Evolutionary conservation across 1,140 invertebrate species (phyloP), one percentile per base, ranked within the genome.

Genomic region (Solenopsis invicta): DNA sequence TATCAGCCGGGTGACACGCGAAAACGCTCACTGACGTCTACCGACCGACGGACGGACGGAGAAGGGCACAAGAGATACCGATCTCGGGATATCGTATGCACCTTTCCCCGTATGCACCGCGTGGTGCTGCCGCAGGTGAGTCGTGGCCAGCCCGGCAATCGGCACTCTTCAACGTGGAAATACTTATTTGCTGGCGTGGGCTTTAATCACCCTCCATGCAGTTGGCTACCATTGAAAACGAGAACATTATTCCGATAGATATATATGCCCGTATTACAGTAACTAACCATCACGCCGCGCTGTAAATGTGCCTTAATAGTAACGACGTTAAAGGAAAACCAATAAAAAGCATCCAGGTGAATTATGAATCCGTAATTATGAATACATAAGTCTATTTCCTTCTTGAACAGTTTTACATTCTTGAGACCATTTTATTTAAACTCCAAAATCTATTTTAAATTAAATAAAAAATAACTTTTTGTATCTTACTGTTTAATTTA

Each of bases 1-100:
- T 85, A 90, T 90, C 88, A 89, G 77, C 24, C 74, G 78, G 66
- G 80, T 61, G 89, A 85, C 89, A 85, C 89, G 80, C 48, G 88
- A 75, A 84, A 85, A 89, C 64, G 16, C 86, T 69, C 67, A 66
- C 62, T 41, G 71, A 88, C 86, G 48, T 61, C 66, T 64, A 66
- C 77, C 48, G 24, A 18, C 54, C 75, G 12, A 29, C 8, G 37
- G 5, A 37, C 13, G 54, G 12, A 64, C 6, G 48, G 37, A 56
- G 21, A n/a, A 45, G 52, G 86, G 45, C 48, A 37, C 29, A 34
- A 18, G 2, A 59, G 54, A 86, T 78, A 85, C 76, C 50, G 88
- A 88, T 88, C 87, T 37, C 48, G 77, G 29, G 71, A 48, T 87
- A 87, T 87, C 85, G 62, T 67, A 74, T 56, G 67, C 75, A 86